Base-by-base conservation (phyloP, 2,888 invertebrate species). In the Chamaedrilus cognettii region DNA sequence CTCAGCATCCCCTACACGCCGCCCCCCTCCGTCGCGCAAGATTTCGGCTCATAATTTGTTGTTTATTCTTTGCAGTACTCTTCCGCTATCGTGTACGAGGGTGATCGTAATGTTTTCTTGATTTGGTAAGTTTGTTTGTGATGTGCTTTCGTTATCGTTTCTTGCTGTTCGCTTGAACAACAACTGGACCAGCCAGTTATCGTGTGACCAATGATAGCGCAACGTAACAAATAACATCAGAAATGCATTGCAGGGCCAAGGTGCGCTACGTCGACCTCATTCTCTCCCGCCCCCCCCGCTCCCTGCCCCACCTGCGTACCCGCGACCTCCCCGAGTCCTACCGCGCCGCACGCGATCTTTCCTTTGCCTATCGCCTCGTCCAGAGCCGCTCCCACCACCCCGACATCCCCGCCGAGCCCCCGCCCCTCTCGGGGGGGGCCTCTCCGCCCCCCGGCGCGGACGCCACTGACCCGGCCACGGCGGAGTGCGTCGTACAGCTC, bases 201-300 rank as follows among this genome's bases (percentile, higher is more conserved):
- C n/a, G n/a, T n/a, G n/a, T n/a, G n/a, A n/a, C n/a, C n/a, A n/a
- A n/a, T n/a, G n/a, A n/a, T n/a, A n/a, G n/a, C n/a, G n/a, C n/a
- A n/a, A n/a, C n/a, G n/a, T n/a, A n/a, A n/a, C n/a, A n/a, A n/a
- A n/a, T n/a, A n/a, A n/a, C n/a, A n/a, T n/a, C n/a, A n/a, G n/a
- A n/a, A n/a, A n/a, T n/a, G n/a, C 19, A 11, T 42, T 42, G 7
- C 55, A 52, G 55, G 26, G 11, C 65, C 35, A 74, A 74, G 57
- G 70, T 74, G 11, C 65, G 72, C 28, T 74, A 70, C 32, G 62
- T 74, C 26, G 74, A 74, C 60, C 68, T 66, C 3, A 70, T 72
- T 19, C 64, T 74, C n/a, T 64, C 70, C 15, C 68, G 70, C 32
- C 66, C 67, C 35, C 57, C 49, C 23, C 61, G 61, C 26, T 57